Evolutionary conservation across 2,888 invertebrate species (phyloP), one percentile per base, ranked within the genome.

Genomic region (Aquatica leii): DNA sequence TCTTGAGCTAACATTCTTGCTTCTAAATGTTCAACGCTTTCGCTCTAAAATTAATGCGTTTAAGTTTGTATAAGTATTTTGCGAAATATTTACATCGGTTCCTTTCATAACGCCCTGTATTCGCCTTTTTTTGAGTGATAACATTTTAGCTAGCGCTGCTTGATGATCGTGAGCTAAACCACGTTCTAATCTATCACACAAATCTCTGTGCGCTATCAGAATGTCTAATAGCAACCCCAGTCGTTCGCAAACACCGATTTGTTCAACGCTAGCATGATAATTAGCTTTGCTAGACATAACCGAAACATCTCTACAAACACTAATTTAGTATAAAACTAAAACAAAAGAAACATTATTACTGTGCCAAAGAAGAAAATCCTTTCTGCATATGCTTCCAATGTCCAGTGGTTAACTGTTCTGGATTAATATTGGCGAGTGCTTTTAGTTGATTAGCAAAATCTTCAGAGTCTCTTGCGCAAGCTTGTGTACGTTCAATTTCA

Each of bases 111-210:
- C 87, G 1, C 87, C 87, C 73, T 87, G 87, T 75, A 87, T 86
- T 75, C 87, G 86, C 50, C 86, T 79, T 69, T 87, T 87, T 72
- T 88, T 88, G 54, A 88, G 78, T 1, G 85, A 83, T 34, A 87
- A 73, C 86, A 88, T 86, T 69, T 87, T 87, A 1, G 86, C 84
- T 5, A 87, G 76, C 0, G 87, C 87, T 24, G 83, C 82, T 68
- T 87, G 86, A 75, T 88, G 88, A 75, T 88, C 88, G 14, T 86
- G 84, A 14, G 86, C 85, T 1, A 87, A 84, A 2, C 87, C 87
- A 56, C 84, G 83, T 70, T 87, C 87, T 62, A 88, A 83, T 61
- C 88, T 81, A 71, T 88, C 88, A 70, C 87, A 88, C 15, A 88
- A 74, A 66, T 86, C 85, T 69, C 83, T 81, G 69, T 87, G 86